phyloP scores from a whole-genome alignment of 2,888 invertebrate genomes.

The Lapara coniferarum region DNA sequence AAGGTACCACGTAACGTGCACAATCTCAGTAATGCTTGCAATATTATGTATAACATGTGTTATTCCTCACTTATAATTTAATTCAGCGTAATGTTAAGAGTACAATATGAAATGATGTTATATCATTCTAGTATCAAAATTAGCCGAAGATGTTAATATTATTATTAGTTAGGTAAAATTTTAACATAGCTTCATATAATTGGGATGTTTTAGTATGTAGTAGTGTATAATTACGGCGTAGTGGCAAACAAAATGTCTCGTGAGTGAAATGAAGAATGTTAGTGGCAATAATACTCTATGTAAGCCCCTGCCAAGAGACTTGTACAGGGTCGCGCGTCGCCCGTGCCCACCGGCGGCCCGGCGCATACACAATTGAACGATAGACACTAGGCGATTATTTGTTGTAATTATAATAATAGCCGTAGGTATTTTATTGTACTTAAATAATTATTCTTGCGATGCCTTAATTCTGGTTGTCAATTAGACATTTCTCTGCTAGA shows the following conservation, averaged over 20 bases:
- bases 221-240: constrained; percentile 75
- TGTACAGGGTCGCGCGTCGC: constrained; percentile 49
- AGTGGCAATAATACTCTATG: constrained; percentile 82
- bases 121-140: constrained; percentile 85
- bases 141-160: constrained; percentile 84
- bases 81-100: constrained; percentile 83
- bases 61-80: constrained; percentile 79
- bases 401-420: constrained; percentile 84
- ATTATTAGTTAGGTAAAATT: constrained; percentile 83
- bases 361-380: constrained; percentile 61
- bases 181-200: constrained; percentile 84
- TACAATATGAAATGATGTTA: constrained; percentile 83
- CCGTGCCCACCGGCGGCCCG: constrained; percentile 39
- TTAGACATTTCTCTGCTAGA: constrained; percentile 84
- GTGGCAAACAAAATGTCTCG: constrained; percentile 76
- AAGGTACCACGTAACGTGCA: constrained; percentile 76
- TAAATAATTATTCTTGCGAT: constrained; percentile 85
- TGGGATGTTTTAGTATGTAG: constrained; percentile 83
- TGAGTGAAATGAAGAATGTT: constrained; percentile 66
- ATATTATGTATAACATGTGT: constrained; percentile 76
- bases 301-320: constrained; percentile 70
- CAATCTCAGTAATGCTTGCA: constrained; percentile 84
- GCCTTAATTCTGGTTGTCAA: constrained; percentile 85
- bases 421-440: constrained; percentile 84
- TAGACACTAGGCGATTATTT: constrained; percentile 78